Base-by-base conservation (phyloP, 2,113 vertebrate genomes). In the Dendrocopos noguchii region DNA sequence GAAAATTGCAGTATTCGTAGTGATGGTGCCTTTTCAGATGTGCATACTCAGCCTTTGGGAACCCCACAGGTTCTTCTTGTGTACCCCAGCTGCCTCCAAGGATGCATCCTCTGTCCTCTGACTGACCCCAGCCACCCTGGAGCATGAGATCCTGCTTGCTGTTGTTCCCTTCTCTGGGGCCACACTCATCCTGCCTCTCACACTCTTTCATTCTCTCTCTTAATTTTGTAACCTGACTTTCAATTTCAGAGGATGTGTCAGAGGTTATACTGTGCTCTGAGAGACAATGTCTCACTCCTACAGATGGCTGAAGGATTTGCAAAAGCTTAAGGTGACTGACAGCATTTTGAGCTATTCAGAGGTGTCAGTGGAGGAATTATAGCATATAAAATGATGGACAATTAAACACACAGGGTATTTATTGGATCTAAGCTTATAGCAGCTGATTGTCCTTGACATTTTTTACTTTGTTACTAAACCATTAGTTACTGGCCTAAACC, bases 191-290 rank as follows among this genome's bases (percentile, higher is more conserved):
- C 78, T 78, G n/a, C 36, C 55, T 28, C 8, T 36, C 27, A 8
- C 13, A 47, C 8, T 0, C 0, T 56, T 42, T 34, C 2, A 1
- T 20, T 3, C 11, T 33, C 46, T 24, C 46, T 55, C 65, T 25
- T 27, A 1, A 13, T 15, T 82, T 36, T 76, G 21, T 67, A 16
- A 50, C 36, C 22, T 1, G 1, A 42, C 22, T 76, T 82, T 33
- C 66, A 46, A 1, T 82, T 71, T 20, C 56, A 67, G 18, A 71
- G 47, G 29, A 9, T 57, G 24, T 44, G 61, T 42, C 28, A 76
- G 65, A 86, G 39, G 46, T 84, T 60, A n/a, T 24, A 3, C 28
- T 66, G 55, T 64, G 12, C 57, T 93, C 60, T 0, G 6, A 80
- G 68, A 87, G 44, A 78, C 65, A 82, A 31, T 15, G 42, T 67